A percentile compares a stretch with the other conserved stretches of the same genome.
Conservation (phyloP, 2,797 vertebrate genomes). For the Leuciscus waleckii region DNA sequence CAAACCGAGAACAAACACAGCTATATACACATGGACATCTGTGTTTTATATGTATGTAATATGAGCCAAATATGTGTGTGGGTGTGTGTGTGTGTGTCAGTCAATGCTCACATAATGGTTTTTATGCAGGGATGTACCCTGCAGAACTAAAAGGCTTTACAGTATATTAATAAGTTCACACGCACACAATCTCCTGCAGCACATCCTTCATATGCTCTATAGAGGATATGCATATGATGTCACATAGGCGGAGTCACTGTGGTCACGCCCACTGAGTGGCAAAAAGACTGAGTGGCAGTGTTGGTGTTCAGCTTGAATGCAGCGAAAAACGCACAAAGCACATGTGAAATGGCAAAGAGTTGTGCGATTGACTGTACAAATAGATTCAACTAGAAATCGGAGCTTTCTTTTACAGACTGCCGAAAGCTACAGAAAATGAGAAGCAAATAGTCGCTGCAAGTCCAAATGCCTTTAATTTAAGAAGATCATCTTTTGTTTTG, state of each 20-base stretch:
- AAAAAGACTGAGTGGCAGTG: not conserved
- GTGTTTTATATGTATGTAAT: slow-evolving; percentile 42
- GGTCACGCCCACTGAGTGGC: not conserved
- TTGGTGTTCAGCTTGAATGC: not conserved
- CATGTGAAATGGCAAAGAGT: not conserved
- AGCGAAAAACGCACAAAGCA: not conserved
- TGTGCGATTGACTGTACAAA: not conserved
- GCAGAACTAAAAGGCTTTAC: not conserved
- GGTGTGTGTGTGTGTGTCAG: not conserved
- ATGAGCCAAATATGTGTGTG: slow-evolving; percentile 13
- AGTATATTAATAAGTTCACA: not conserved
- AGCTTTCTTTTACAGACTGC: not conserved
- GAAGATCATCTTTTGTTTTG: too few species aligned
- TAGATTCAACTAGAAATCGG: not conserved
- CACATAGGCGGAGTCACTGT: not conserved
- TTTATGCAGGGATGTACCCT: not conserved
- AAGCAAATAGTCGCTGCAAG: not conserved
- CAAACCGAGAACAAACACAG: slow-evolving; percentile 41
- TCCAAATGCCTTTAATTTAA: too few species aligned
- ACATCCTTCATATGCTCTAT: slow-evolving; percentile 10
- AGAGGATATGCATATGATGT: not conserved
- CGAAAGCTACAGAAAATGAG: not conserved
- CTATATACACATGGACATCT: slow-evolving; percentile 42
- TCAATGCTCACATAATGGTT: slow-evolving; percentile 12
- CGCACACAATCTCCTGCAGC: slow-evolving; percentile 29